Evolutionary conservation across 2,888 invertebrate genomes (phyloP).

Genomic region (Digitonthophagus gazella): DNA sequence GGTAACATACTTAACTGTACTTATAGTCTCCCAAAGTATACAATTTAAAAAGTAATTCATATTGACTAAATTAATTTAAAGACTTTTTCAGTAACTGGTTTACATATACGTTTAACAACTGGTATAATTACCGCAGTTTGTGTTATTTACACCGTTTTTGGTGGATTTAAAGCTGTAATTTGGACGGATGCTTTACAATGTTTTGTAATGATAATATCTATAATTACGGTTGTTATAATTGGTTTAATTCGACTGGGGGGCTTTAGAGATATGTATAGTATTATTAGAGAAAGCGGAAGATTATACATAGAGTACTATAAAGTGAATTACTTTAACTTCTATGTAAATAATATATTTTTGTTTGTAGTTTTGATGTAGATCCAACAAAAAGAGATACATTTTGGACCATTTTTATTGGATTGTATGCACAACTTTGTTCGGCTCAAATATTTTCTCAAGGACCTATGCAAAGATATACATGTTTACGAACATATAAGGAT

Average conservation of each 20-base stretch:
- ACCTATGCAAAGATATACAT: slow-evolving; percentile 59
- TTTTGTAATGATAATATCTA: slow-evolving; percentile 56
- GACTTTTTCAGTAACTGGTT: slow-evolving; percentile 52
- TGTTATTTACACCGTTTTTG: slow-evolving; percentile 74
- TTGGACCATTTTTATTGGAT: slow-evolving; percentile 58
- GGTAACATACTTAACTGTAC: slow-evolving; percentile 67
- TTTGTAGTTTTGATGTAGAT: slow-evolving; percentile 61
- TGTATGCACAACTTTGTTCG: slow-evolving; percentile 55
- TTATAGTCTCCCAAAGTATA: slow-evolving; percentile 67
- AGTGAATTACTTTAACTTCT: no score
- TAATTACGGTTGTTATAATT: slow-evolving; percentile 57
- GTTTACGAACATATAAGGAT: slow-evolving; percentile 58
- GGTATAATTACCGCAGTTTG: slow-evolving; percentile 68
- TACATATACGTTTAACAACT: slow-evolving; percentile 63
- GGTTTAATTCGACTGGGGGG: slow-evolving; percentile 59
- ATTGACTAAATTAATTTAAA: no score
- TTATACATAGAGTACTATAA: slow-evolving; percentile 51
- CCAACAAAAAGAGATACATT: slow-evolving; percentile 60
- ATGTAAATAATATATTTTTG: no score
- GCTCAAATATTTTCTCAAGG: slow-evolving; percentile 59
- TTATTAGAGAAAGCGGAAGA: slow-evolving; percentile 57
- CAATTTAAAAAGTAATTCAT: no score
- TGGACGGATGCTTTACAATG: slow-evolving; percentile 64
- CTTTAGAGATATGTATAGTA: slow-evolving; percentile 57
- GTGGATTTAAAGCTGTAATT: slow-evolving; percentile 66